phyloP scores from a whole-genome alignment of 2,888 invertebrate species.

The Trachelus iudaicus region DNA sequence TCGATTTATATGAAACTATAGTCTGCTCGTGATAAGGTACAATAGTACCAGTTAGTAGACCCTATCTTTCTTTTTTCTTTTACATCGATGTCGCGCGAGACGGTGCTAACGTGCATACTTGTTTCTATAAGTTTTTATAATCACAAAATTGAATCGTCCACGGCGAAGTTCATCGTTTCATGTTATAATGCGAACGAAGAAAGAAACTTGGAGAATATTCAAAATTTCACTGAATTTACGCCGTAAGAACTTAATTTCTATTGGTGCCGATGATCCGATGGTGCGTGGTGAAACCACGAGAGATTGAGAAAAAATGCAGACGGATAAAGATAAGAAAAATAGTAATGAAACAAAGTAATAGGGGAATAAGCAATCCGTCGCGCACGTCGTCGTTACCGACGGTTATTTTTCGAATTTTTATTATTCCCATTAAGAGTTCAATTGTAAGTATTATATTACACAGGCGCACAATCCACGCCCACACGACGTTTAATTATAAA shows the following conservation, averaged over 20 bases:
- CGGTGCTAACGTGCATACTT: not conserved
- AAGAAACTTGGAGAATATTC: not conserved
- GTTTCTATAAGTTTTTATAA: not conserved
- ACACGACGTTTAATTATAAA: conserved; percentile 10
- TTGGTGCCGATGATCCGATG: not conserved
- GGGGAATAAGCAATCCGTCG: not conserved
- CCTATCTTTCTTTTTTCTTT: not conserved
- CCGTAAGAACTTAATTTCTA: not conserved
- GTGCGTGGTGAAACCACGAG: not conserved
- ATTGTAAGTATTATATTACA: conserved; percentile 37
- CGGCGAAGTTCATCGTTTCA: not conserved
- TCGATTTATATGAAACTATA: not conserved
- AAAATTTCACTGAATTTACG: not conserved
- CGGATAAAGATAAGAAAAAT: too few relatives aligned
- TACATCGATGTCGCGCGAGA: not conserved
- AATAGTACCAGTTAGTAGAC: not conserved
- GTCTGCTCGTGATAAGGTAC: not conserved
- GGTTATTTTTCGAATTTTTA: conserved; percentile 36
- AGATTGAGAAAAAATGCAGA: not conserved
- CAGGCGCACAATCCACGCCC: conserved; percentile 21
- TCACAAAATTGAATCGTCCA: not conserved
- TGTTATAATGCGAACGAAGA: not conserved
- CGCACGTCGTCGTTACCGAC: conserved; percentile 25
- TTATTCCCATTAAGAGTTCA: conserved; percentile 16
- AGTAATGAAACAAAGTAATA: too few relatives aligned